Base-by-base conservation (phyloP, 2,797 vertebrate species). In the Liasis olivaceus region DNA sequence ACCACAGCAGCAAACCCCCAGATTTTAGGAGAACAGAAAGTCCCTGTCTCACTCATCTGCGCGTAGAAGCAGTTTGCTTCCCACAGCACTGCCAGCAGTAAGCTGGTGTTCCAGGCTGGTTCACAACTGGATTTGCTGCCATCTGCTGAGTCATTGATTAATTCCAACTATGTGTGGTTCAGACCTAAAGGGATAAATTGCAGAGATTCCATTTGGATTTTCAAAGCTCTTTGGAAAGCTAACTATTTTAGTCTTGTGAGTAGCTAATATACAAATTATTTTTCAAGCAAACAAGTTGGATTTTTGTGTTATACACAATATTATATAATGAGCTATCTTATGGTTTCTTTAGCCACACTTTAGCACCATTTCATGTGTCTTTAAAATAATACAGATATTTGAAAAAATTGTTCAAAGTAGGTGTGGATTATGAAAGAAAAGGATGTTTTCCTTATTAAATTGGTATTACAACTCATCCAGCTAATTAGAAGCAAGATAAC, bases 61-160 rank as follows among this genome's bases (percentile, higher is more conserved):
- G 85, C 88, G 90, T 95, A 95, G 89, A 9, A 5, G 72, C 1
- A 62, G 15, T 14, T 72, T 36, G 7, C 56, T 58, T 1, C 58
- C 47, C 47, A 58, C n/a, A 89, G 17, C 12, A 62, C 14, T 36
- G 13, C 91, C 20, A 81, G 36, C 36, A 1, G 1, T 77, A 11
- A 7, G 51, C 51, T 54, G 51, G 20, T 86, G 77, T 72, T 88
- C 85, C 89, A 88, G 60, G 91, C 88, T 87, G 81, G 88, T 36
- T 91, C 64, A 72, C 42, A 66, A 91, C 51, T 84, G 94, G 95
- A 92, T 93, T 69, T 89, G 56, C 36, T 42, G 36, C 54, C 89
- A 94, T 87, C 91, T 91, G 81, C 1, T 86, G 84, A 93, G 64
- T 58, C 90, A 63, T n/a, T 95, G 51, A n/a, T 6, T 26, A 14